Conservation (phyloP, 2,797 vertebrate species). For the Mus caroli region DNA sequence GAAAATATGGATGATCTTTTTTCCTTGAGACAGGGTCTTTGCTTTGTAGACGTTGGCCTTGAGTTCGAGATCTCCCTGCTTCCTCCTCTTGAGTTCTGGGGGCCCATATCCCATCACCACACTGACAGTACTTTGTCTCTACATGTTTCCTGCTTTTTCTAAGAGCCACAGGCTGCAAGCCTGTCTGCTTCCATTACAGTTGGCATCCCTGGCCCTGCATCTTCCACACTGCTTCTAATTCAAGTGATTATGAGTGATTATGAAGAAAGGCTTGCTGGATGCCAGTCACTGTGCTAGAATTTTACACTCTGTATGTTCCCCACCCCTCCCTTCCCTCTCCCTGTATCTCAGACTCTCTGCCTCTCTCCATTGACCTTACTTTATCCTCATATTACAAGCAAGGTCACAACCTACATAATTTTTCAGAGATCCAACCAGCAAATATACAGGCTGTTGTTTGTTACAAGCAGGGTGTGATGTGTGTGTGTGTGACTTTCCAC, state of each 20-base stretch:
- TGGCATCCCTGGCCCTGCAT: too few relatives aligned
- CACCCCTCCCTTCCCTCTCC: neutral
- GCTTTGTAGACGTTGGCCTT: neutral
- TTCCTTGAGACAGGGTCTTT: neutral
- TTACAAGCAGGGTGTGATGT: neutral
- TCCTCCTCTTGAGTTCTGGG: neutral
- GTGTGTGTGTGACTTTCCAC: neutral
- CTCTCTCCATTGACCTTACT: neutral
- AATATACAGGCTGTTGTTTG: neutral
- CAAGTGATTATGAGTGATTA: neutral
- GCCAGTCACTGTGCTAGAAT: neutral
- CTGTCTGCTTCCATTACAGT: neutral
- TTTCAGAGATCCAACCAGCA: neutral
- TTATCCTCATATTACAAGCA: neutral
- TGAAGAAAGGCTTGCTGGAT: neutral
- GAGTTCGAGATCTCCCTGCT: too few relatives aligned
- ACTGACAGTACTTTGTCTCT: neutral
- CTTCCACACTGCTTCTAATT: neutral
- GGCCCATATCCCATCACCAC: too few relatives aligned
- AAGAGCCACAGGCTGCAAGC: neutral
- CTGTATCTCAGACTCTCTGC: neutral
- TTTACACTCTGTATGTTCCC: too few relatives aligned
- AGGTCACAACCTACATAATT: slow-evolving; percentile 17
- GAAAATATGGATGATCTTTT: neutral
- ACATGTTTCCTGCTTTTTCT: neutral